These are phyloP conservation scores for Psittacula echo DNA, from an alignment of 2,797 vertebrate species.

Conservation along the genomic window DNA sequence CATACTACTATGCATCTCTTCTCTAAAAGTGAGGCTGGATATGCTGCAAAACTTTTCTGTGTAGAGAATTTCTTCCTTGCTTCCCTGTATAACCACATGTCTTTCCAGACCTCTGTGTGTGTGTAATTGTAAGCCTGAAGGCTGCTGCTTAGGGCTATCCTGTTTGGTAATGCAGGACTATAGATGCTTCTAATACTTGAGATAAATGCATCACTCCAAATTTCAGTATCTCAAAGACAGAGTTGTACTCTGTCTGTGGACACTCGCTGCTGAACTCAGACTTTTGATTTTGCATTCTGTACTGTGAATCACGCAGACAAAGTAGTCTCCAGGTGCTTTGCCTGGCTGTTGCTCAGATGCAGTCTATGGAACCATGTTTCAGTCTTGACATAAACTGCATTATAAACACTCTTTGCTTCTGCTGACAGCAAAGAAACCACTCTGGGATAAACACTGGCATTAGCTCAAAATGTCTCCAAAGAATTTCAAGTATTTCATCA, in stretches of 20 bases:
- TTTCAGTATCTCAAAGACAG: slow-evolving; percentile 49
- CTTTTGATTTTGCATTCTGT: slow-evolving; percentile 31
- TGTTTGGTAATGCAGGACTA: slow-evolving; percentile 49
- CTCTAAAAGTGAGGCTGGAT: neutral
- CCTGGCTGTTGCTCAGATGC: slow-evolving; percentile 42
- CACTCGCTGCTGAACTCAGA: neutral
- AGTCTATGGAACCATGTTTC: neutral
- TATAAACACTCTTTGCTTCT: slow-evolving; percentile 61
- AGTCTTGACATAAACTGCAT: slow-evolving; percentile 58
- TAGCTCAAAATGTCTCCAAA: slow-evolving; percentile 66
- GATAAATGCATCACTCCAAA: slow-evolving; percentile 13
- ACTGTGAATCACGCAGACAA: slow-evolving; percentile 62
- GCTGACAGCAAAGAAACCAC: slow-evolving; percentile 66
- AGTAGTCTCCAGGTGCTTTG: slow-evolving; percentile 62
- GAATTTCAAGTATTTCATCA: slow-evolving; percentile 69
- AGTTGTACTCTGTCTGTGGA: slow-evolving; percentile 11
- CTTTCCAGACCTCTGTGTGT: neutral
- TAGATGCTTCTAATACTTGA: slow-evolving; percentile 29
- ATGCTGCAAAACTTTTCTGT: neutral
- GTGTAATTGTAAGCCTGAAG: neutral
- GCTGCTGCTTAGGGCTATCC: slow-evolving; percentile 6
- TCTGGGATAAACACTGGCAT: slow-evolving; percentile 71
- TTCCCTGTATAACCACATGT: neutral
- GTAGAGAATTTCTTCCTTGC: neutral
- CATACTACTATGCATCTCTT: rapidly evolving